These are phyloP conservation scores for Eupeodes luniger DNA, from an alignment of 2,888 invertebrate species.

Conservation along the genomic window DNA sequence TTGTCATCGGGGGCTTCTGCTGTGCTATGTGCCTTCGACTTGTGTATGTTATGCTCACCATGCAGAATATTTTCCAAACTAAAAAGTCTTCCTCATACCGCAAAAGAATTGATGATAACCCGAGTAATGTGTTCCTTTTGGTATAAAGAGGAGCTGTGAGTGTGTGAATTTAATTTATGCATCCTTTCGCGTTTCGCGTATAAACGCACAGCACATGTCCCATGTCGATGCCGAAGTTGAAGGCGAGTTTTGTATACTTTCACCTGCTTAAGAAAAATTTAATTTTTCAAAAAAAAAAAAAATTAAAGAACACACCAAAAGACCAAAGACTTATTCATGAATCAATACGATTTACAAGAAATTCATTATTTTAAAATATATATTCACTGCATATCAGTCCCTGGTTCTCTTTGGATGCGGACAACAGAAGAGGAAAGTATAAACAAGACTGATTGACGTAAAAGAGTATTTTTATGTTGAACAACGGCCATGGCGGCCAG, in stretches of 20 bases:
- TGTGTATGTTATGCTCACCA: background rate
- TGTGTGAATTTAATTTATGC: constrained; percentile 73
- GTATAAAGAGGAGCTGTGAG: constrained; percentile 24
- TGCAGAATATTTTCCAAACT: background rate
- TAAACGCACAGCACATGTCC: constrained; percentile 56
- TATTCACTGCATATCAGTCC: constrained; percentile 27
- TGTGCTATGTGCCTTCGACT: constrained; percentile 62
- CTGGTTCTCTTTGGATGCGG: constrained; percentile 12
- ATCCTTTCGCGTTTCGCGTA: constrained; percentile 39
- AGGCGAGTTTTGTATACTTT: constrained; percentile 61
- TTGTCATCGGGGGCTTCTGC: constrained; percentile 75
- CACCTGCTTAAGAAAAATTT: constrained; percentile 68
- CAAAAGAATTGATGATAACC: constrained; percentile 70
- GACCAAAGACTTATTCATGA: constrained; percentile 36
- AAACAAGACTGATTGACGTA: constrained; percentile 65
- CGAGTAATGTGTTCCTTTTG: constrained; percentile 66
- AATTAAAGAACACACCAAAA: background rate
- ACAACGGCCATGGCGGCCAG: constrained; percentile 3
- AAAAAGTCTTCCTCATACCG: constrained; percentile 68
- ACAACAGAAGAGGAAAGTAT: background rate
- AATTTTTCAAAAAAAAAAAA: constrained; percentile 47
- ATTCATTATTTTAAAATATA: constrained; percentile 24
- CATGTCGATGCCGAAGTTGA: constrained; percentile 10
- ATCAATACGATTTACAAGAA: constrained; percentile 53
- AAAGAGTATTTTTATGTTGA: constrained; percentile 63